These are phyloP conservation scores for Agrotis clavis DNA, from an alignment of 2,888 invertebrate species.

Conservation along the genomic window DNA sequence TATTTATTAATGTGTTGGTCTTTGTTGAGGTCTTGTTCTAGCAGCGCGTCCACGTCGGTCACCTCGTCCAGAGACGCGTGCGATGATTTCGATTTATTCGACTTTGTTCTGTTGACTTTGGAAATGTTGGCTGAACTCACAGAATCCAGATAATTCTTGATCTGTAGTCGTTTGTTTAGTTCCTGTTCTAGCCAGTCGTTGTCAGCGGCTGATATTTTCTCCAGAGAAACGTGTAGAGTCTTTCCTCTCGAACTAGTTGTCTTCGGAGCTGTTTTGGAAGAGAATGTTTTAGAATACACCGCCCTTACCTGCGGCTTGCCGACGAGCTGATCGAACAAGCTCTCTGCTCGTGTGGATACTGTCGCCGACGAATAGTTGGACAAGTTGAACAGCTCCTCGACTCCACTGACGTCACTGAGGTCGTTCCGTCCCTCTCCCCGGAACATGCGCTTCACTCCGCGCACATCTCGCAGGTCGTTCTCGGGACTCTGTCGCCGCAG, in stretches of 20 bases:
- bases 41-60: constrained; percentile 76
- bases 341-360: constrained; percentile 64
- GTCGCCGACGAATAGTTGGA: constrained; percentile 62
- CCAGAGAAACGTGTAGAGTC: constrained; percentile 74
- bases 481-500: constrained; percentile 72
- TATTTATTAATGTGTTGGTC: constrained; percentile 61
- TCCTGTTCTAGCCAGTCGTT: constrained; percentile 79
- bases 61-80: constrained; percentile 72
- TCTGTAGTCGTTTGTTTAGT: constrained; percentile 69
- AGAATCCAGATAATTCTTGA: constrained; percentile 42
- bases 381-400: constrained; percentile 79
- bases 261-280: constrained; percentile 58
- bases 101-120: constrained; percentile 25
- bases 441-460: constrained; percentile 78
- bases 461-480: constrained; percentile 79
- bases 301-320: constrained; percentile 76
- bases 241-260: constrained; percentile 61
- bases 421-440: constrained; percentile 62
- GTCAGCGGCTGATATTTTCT: constrained; percentile 71
- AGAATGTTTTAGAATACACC: constrained; percentile 80
- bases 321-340: constrained; percentile 76
- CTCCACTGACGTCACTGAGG: constrained; percentile 79
- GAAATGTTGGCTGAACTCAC: constrained; percentile 60
- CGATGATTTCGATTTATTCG: constrained; percentile 68
- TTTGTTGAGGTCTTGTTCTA: constrained; percentile 74